These are phyloP conservation scores for Sisyra terminalis DNA, from an alignment of 2,888 invertebrate genomes.

Conservation along the genomic window DNA sequence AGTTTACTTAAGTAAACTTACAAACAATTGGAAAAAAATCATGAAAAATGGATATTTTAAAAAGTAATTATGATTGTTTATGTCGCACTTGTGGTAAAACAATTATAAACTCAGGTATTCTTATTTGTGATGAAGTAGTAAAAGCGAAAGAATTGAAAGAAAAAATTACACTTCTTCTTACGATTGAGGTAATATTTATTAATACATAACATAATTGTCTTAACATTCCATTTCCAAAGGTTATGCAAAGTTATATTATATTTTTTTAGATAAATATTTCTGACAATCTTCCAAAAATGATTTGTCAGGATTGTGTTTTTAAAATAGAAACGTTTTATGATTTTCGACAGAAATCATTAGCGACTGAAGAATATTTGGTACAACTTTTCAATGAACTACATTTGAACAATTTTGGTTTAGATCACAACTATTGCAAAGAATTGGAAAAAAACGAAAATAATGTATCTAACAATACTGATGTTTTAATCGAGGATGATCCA, in stretches of 20 bases:
- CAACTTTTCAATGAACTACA: slow-evolving; percentile 22
- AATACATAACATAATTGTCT: background rate
- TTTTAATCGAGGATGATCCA: background rate
- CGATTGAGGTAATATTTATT: slow-evolving; percentile 31
- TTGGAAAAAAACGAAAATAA: background rate
- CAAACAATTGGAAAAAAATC: too few species aligned
- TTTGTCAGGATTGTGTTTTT: slow-evolving; percentile 37
- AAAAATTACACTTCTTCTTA: slow-evolving; percentile 38
- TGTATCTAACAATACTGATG: background rate
- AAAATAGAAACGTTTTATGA: slow-evolving; percentile 37
- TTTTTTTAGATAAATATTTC: slow-evolving; percentile 30
- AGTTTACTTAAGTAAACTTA: too few species aligned
- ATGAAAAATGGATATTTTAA: too few species aligned
- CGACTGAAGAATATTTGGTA: slow-evolving; percentile 33
- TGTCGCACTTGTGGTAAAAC: too few species aligned
- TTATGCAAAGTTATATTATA: slow-evolving; percentile 1
- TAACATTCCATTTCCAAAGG: background rate
- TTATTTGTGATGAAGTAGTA: slow-evolving; percentile 28
- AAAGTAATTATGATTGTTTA: too few species aligned
- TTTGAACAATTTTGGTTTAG: background rate
- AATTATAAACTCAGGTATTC: slow-evolving; percentile 15
- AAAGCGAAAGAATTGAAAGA: slow-evolving; percentile 34
- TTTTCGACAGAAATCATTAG: slow-evolving; percentile 34
- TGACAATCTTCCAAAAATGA: slow-evolving; percentile 39
- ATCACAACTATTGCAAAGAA: background rate